Evolutionary conservation across 35 echinoderm and acorn worm genomes (phyloP).

Genomic region (Amphiura filiformis): DNA sequence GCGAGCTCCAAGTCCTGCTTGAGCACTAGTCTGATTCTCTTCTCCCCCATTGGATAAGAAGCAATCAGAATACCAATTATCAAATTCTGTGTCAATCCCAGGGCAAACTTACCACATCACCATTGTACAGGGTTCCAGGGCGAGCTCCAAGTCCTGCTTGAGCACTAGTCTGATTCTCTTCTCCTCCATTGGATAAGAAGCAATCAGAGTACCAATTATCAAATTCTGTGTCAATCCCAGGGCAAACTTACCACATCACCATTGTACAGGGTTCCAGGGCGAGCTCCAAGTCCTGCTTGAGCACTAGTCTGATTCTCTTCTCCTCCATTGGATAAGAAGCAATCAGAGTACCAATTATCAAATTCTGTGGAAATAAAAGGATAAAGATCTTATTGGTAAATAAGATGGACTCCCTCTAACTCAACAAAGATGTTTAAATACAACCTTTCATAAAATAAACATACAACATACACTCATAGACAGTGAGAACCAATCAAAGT

Average conservation of each 20-base stretch:
- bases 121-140: conserved; percentile 59
- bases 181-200: conserved; percentile 61
- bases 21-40: no score
- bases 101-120: conserved; percentile 64
- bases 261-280: conserved; percentile 64
- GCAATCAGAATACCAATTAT: no score
- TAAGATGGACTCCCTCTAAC: no score
- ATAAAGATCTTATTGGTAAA: background rate
- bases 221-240: conserved; percentile 79
- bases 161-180: conserved; percentile 67
- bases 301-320: conserved; percentile 71
- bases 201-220: conserved; percentile 90
- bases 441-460: no score
- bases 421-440: no score
- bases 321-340: conserved; percentile 52
- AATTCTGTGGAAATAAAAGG: conserved; percentile 66
- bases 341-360: conserved; percentile 90
- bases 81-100: no score
- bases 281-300: conserved; percentile 65
- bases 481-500: no score
- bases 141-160: conserved; percentile 72
- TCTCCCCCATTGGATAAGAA: no score
- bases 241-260: conserved; percentile 63
- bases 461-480: no score
- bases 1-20: no score